Base-by-base conservation (phyloP, 1,140 invertebrate genomes). In the Diabrotica virgifera region DNA sequence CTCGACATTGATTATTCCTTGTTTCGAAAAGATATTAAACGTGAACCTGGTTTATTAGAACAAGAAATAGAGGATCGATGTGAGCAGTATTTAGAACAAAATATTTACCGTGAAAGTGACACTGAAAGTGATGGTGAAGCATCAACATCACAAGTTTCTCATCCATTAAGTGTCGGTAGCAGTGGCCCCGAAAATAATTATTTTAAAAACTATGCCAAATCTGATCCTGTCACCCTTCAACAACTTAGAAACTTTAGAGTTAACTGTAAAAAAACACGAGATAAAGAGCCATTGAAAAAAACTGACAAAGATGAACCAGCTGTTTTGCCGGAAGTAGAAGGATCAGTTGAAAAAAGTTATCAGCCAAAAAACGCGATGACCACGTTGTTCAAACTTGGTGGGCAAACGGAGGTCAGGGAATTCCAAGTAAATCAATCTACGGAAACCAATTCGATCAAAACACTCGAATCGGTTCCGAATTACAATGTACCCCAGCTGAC, bases 1-100 rank as follows among this genome's bases (percentile, higher is more conserved):
- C 72, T 88, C 0, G 86, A 88, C 63, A 85, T 88, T 58, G 86
- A 88, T 74, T 87, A 88, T 68, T 84, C 82, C 37, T 84, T 85
- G 67, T 88, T 87, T 69, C 24, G 4, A 24, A 82, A 84, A 66
- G 80, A 84, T 73, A 83, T 76, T 53, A 78, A 77, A 64, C 63
- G 82, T 72, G 84, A 85, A 5, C 81, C 79, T 70, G 0, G 82
- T 73, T 61, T 82, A 46, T 73, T 74, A 62, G 66, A 67, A 52
- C 65, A 71, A 8, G 85, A 84, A 0, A 86, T 86, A 40, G 85
- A 87, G 65, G 84, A 85, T 59, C 82, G 84, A 2, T 85, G 84
- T 71, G 84, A 84, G 63, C 80, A 82, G 8, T 83, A 70, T 69
- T 65, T 76, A n/a, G 72, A 76, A 60, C 78, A 67, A 38, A 68